Base-by-base conservation (phyloP, 2,797 vertebrate species). In the Amniataba percoides region DNA sequence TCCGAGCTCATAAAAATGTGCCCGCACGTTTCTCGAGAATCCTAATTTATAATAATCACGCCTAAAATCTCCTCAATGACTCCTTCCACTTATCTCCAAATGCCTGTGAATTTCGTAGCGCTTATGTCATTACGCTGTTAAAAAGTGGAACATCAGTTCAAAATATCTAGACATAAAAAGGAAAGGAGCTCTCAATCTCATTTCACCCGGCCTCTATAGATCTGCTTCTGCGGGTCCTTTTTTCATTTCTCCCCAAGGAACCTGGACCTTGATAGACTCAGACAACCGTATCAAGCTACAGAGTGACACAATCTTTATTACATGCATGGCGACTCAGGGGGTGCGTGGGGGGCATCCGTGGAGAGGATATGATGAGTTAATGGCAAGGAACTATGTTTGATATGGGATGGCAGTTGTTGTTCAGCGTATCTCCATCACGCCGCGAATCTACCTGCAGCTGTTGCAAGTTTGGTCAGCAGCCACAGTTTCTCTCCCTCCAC, bases 271-370 rank as follows among this genome's bases (percentile, higher is more conserved):
- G 92, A 91, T 92, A 62, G 88, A 85, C 69, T 89, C 84, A 90
- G 91, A 91, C 92, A 90, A 85, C 56, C 87, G 78, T 91, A 86
- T 90, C 88, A 80, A 87, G 80, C 85, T 74, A 39, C 66, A 9
- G 80, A 87, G 86, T 90, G 91, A 90, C 90, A 90, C 88, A 49
- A 80, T 86, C 91, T 92, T 89, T 90, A 93, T 90, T 89, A 90
- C 87, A 89, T 82, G 87, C 87, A 88, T 63, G 71, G 83, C 3
- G 43, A 86, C 81, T 88, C 39, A 1, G 77, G 70, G 45, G 18
- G 46, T 23, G 4, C 21, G n/a, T 7, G 10, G 18, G 69, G 51
- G 71, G 56, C 0, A 23, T 87, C 82, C 60, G 16, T 34, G 36
- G 80, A 76, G 87, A 78, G 81, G 59, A 51, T 69, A 71, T 40